Evolutionary conservation across 2,888 invertebrate species (phyloP).

Genomic region (Brachypalpus laphriformis): DNA sequence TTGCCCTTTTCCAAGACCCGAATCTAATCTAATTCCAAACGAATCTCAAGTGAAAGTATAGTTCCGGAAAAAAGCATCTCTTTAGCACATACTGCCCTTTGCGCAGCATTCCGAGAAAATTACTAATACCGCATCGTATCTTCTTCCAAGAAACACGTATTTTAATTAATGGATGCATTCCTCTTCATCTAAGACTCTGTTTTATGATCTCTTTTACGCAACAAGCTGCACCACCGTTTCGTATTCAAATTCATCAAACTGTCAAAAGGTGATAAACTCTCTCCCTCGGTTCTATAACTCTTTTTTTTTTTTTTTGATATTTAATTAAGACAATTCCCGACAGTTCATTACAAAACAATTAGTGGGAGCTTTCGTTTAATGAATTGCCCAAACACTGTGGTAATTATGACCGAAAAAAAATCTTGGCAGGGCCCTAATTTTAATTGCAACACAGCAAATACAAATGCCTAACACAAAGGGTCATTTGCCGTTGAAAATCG

Average conservation of each 20-base stretch:
- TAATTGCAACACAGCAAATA: not conserved
- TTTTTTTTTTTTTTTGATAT: not conserved
- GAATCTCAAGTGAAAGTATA: conserved; percentile 15
- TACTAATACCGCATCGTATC: not conserved
- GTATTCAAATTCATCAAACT: conserved; percentile 5
- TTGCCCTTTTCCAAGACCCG: not conserved
- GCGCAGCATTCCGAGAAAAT: not conserved
- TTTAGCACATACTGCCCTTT: not conserved
- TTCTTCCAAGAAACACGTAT: not conserved
- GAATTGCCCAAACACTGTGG: conserved; percentile 16
- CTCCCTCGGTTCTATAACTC: not conserved
- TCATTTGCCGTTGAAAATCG: conserved; percentile 27
- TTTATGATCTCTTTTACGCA: not conserved
- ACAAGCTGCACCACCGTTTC: not conserved
- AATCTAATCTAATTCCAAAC: not conserved
- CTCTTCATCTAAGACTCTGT: not conserved
- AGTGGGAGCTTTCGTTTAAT: conserved; percentile 42
- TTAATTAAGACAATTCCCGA: conserved; percentile 7
- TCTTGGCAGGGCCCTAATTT: not conserved
- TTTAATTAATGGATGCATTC: conserved; percentile 1
- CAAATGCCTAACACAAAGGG: conserved; percentile 24
- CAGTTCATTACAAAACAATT: conserved; percentile 44
- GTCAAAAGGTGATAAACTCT: conserved; percentile 23
- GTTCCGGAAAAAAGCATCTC: not conserved
- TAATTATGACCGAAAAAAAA: conserved; percentile 5